Evolutionary conservation across 2,113 vertebrate species (phyloP), one percentile per base, ranked within the genome.

Genomic region (Indicator maculatus): DNA sequence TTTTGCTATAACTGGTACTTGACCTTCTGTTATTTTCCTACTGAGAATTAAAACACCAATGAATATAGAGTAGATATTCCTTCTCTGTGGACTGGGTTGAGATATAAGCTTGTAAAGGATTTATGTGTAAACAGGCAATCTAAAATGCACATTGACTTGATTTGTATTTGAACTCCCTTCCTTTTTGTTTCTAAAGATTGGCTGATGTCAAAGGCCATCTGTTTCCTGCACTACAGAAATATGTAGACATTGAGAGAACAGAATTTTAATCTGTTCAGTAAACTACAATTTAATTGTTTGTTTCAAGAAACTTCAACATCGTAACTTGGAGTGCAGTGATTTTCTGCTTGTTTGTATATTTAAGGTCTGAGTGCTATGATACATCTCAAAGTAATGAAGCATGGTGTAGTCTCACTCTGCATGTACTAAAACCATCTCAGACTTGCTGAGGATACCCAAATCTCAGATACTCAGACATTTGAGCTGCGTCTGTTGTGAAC

Each of bases 141-240:
- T 95, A 65, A 90, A 84, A 64, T 69, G 53, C 5, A 7, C n/a
- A 4, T 58, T 67, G 41, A 89, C 66, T 69, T 39, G 63, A 33
- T 47, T 94, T 58, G 31, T 52, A 21, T 89, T 95, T 92, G 69
- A 95, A 92, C 55, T 90, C 65, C 26, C 36, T 96, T 95, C 83
- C 92, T 83, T 87, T 90, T 92, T 89, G 39, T 78, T 91, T 59
- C n/a, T n/a, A 55, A 30, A 91, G 60, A 45, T 27, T 90, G 20
- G 18, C 23, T 83, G 64, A 59, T 96, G 83, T 93, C 83, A 94
- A 85, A 89, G 86, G 89, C 88, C 96, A 92, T 96, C 93, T 96
- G 91, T 95, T 97, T 97, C 94, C 96, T 96, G 91, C 78, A 71
- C 28, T 16, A 20, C 41, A 93, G 87, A 88, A 82, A 28, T 36